Conservation (phyloP, 1,140 invertebrate genomes). For the Saccostrea echinata region DNA sequence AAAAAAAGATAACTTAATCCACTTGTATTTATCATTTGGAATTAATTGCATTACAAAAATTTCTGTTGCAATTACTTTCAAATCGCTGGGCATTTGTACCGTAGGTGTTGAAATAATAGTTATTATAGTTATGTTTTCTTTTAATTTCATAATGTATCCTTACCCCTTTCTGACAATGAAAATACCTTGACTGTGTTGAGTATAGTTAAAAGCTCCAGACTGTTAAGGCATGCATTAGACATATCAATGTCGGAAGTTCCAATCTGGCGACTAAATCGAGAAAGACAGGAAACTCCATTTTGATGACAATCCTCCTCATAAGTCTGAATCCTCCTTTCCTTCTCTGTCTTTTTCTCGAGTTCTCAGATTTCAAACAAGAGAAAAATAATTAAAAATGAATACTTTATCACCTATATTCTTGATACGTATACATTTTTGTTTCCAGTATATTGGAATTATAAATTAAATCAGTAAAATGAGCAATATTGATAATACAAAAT, state of each 20-base stretch:
- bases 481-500: too few species aligned
- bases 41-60: too few species aligned
- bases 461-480: too few species aligned
- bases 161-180: too few species aligned
- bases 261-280: not conserved
- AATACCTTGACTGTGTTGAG: constrained; percentile 4
- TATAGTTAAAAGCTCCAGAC: not conserved
- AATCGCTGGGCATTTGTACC: too few species aligned
- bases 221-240: constrained; percentile 10
- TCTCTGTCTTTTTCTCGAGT: not conserved
- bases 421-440: too few species aligned
- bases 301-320: not conserved
- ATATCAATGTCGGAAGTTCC: constrained; percentile 9
- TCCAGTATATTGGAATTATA: too few species aligned
- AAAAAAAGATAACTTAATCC: not conserved
- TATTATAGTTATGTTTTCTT: too few species aligned
- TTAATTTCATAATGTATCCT: too few species aligned
- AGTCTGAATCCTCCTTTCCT: not conserved
- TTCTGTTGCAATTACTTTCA: too few species aligned
- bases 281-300: not conserved
- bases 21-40: too few species aligned
- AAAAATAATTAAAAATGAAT: not conserved
- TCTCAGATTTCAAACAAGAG: not conserved
- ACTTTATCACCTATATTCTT: not conserved
- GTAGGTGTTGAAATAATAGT: too few species aligned